These are phyloP conservation scores for Perognathus longimembris DNA, from an alignment of 2,113 vertebrate genomes.

Conservation along the genomic window DNA sequence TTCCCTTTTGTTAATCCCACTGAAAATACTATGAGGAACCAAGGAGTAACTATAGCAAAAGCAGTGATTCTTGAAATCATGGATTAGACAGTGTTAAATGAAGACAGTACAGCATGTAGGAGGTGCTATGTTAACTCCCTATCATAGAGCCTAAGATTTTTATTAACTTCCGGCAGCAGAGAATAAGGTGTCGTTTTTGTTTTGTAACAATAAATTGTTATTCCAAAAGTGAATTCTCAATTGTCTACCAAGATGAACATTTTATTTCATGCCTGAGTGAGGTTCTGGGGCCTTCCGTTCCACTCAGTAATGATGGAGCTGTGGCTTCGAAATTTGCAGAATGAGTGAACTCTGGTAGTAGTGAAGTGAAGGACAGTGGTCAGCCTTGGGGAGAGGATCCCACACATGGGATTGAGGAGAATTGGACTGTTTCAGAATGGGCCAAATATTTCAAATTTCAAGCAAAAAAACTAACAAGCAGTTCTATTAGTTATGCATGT, in stretches of 20 bases:
- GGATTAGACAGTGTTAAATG: slow-evolving; percentile 7
- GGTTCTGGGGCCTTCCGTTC: neutral
- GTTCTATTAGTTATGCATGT: slow-evolving; percentile 14
- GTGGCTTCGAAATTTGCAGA: neutral
- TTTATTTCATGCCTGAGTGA: slow-evolving; percentile 28
- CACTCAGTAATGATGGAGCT: neutral
- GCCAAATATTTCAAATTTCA: neutral
- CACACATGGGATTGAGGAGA: neutral
- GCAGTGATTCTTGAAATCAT: neutral
- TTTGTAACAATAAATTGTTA: neutral
- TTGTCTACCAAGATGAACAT: neutral
- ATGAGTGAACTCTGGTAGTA: neutral
- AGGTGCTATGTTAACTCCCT: neutral
- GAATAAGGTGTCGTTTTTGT: neutral
- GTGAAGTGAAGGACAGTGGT: slow-evolving; percentile 1
- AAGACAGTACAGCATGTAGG: neutral
- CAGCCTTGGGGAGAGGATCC: neutral
- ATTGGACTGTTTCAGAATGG: neutral
- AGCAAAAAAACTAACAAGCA: neutral
- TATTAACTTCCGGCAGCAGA: neutral
- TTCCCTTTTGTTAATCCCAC: neutral
- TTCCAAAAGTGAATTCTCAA: neutral
- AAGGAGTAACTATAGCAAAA: neutral
- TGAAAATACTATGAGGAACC: too few species aligned
- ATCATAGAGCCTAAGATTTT: neutral